These are phyloP conservation scores for Scaptodrosophila lebanonensis DNA, from an alignment of 1,140 invertebrate genomes.

Conservation along the genomic window DNA sequence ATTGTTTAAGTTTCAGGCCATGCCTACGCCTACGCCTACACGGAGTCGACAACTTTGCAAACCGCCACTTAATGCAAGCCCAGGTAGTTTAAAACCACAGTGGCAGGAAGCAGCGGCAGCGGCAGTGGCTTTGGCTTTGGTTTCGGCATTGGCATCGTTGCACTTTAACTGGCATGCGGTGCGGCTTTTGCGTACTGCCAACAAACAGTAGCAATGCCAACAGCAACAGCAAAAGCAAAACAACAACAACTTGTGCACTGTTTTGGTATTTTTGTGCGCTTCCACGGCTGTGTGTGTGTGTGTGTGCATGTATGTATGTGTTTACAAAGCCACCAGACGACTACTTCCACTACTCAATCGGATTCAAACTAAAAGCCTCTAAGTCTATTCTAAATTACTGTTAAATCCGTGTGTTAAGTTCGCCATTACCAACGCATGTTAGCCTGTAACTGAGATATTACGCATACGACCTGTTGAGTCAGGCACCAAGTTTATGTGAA, in stretches of 20 bases:
- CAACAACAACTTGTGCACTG: conserved; percentile 35
- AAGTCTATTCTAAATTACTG: conserved; percentile 58
- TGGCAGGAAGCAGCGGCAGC: neutral
- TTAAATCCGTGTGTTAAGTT: conserved; percentile 49
- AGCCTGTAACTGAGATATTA: no score
- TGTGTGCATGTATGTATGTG: no score
- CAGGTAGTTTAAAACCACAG: neutral
- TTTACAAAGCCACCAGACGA: no score
- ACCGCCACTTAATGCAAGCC: conserved; percentile 69
- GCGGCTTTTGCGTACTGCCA: conserved; percentile 44
- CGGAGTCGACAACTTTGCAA: conserved; percentile 67
- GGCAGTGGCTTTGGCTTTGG: no score
- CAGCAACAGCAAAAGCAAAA: conserved; percentile 42
- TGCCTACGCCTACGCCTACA: no score
- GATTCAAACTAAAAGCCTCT: conserved; percentile 58
- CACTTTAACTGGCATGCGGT: conserved; percentile 58
- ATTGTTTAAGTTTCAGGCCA: conserved; percentile 58
- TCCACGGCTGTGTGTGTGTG: no score
- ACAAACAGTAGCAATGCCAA: conserved; percentile 29
- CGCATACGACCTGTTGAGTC: no score
- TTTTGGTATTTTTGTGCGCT: conserved; percentile 35
- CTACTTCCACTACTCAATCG: neutral
- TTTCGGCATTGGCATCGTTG: no score
- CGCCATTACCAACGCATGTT: neutral
- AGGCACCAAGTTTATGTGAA: no score